phyloP scores from a whole-genome alignment of 2,113 vertebrate species.

The Callipepla californica region DNA sequence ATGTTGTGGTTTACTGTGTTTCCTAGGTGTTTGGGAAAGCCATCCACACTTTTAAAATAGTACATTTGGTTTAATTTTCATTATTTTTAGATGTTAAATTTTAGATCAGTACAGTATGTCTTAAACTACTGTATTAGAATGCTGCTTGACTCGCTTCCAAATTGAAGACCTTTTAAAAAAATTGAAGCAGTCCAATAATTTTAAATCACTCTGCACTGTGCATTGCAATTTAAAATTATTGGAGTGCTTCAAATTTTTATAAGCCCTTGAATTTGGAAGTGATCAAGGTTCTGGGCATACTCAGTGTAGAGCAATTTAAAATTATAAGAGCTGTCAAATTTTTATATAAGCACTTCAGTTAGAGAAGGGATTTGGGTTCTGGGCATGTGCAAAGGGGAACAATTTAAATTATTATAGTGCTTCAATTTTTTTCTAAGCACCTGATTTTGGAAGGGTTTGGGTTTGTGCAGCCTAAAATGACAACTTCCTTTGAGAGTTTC shows the following conservation, averaged over 20 bases:
- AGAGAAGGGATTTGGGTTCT: slow-evolving; percentile 85
- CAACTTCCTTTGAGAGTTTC: slow-evolving; percentile 77
- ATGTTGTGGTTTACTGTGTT: neutral
- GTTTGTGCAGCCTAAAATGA: slow-evolving; percentile 79
- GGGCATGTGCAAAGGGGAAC: slow-evolving; percentile 83
- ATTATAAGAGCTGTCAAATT: slow-evolving; percentile 91
- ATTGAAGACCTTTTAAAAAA: slow-evolving; percentile 86
- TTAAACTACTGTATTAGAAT: slow-evolving; percentile 84
- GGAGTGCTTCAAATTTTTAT: slow-evolving; percentile 91
- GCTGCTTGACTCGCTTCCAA: slow-evolving; percentile 86
- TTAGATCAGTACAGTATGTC: slow-evolving; percentile 78
- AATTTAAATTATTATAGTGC: slow-evolving; percentile 85
- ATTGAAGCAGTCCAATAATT: slow-evolving; percentile 87
- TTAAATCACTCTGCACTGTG: slow-evolving; percentile 88
- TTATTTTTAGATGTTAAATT: slow-evolving; percentile 83
- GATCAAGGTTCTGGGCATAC: slow-evolving; percentile 89
- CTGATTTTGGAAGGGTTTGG: slow-evolving; percentile 83
- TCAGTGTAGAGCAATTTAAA: slow-evolving; percentile 89
- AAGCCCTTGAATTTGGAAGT: slow-evolving; percentile 90
- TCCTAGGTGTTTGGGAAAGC: slow-evolving; percentile 34
- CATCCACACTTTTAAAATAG: neutral
- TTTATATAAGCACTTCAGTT: slow-evolving; percentile 89
- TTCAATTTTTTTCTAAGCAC: slow-evolving; percentile 80
- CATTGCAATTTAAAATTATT: slow-evolving; percentile 91
- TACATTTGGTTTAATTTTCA: slow-evolving; percentile 78